Base-by-base conservation (phyloP, 2,113 vertebrate species). In the Bolborhynchus lineola region DNA sequence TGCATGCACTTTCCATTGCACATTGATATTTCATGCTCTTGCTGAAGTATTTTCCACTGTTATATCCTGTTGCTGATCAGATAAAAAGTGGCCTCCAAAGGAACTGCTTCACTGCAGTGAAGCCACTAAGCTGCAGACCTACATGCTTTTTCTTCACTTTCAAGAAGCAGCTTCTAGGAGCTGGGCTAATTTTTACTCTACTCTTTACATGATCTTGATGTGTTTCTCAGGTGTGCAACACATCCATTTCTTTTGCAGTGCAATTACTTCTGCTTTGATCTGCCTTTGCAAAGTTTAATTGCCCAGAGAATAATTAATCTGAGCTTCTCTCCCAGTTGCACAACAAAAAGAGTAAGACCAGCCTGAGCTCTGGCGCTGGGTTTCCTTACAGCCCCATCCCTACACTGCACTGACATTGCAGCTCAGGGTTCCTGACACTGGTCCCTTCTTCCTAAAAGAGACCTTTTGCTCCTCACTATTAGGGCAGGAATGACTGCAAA, bases 261-360 rank as follows among this genome's bases (percentile, higher is more conserved):
- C 29, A 64, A 10, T 35, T 39, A 57, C 41, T 52, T 20, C 72
- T 82, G 18, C 75, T 91, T 83, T 25, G n/a, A 72, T 83, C 82
- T 80, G 44, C 76, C 72, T 90, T 74, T 81, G n/a, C 46, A 59
- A 74, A 77, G 68, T 33, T 93, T 92, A 91, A 90, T 94, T 93
- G 50, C 17, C 83, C 1, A 0, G n/a, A 88, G 33, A 78, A 63
- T 25, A 86, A 86, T 53, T 42, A 46, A 37, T 67, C n/a, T 39
- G 50, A 94, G 72, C 50, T 83, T 49, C 77, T 82, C 20, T 86
- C 18, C 28, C 20, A 3, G 6, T 68, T 94, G n/a, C 2, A 1
- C 68, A 86, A 70, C 35, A 63, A 31, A 50, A 70, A 70, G 55
- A 19, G 46, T 29, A 17, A 74, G 76, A 78, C n/a, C 62, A 71